A percentile compares a stretch with the other conserved stretches of the same genome.
These are phyloP conservation scores for Champsocephalus esox DNA, from an alignment of 2,797 vertebrate genomes.

Conservation along the genomic window DNA sequence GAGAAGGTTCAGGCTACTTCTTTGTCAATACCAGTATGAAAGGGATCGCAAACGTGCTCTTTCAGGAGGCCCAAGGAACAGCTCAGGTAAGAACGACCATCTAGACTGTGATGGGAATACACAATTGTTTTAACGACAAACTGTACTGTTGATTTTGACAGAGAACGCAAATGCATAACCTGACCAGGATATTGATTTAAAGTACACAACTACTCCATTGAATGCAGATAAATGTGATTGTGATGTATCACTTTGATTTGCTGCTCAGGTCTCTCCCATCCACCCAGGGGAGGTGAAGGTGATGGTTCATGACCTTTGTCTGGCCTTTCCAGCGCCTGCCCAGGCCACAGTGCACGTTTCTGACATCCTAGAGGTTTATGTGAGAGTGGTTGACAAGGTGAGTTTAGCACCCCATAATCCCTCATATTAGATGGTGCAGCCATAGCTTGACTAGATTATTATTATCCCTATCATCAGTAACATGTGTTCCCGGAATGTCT, in stretches of 20 bases:
- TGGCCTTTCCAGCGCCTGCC: constrained; percentile 83
- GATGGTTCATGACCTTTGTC: constrained; percentile 91
- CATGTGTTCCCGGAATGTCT: constrained; percentile 40
- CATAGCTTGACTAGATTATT: constrained; percentile 29
- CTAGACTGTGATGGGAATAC: background rate
- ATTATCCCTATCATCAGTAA: constrained; percentile 43
- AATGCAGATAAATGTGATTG: background rate
- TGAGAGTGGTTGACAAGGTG: constrained; percentile 97
- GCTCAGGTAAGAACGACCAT: constrained; percentile 85
- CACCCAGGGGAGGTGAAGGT: constrained; percentile 85
- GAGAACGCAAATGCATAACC: background rate
- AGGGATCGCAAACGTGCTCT: constrained; percentile 84
- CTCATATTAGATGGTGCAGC: constrained; percentile 8
- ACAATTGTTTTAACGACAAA: background rate
- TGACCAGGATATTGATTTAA: background rate
- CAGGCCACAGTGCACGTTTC: constrained; percentile 88
- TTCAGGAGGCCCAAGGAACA: constrained; percentile 85
- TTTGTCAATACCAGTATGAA: constrained; percentile 89
- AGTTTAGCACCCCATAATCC: constrained; percentile 60
- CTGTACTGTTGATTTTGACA: background rate
- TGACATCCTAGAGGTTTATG: constrained; percentile 92
- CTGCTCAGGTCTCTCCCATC: constrained; percentile 88
- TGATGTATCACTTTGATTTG: constrained; percentile 13
- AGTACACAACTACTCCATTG: background rate
- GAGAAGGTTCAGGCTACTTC: constrained; percentile 95